A percentile compares a stretch with the other conserved stretches of the same genome.
Evolutionary conservation across 2,888 invertebrate species (phyloP).

Genomic region (Heteropelma amictum): DNA sequence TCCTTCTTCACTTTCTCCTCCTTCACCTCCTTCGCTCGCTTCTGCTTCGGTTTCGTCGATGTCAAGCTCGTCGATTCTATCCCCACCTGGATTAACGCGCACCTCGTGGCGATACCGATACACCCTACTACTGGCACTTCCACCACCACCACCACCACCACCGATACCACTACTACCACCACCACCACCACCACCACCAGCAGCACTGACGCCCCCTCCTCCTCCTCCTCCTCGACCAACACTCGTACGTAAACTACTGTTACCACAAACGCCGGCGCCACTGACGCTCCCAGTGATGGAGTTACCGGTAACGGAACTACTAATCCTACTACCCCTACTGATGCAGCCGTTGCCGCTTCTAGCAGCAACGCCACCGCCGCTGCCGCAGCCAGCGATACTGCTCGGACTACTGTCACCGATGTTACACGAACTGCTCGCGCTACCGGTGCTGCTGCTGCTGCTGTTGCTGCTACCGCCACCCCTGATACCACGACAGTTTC

Average conservation of each 20-base stretch:
- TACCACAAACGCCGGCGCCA: constrained; percentile 71
- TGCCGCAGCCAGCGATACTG: constrained; percentile 71
- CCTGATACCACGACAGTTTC: constrained; percentile 66
- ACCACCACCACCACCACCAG: constrained; percentile 18
- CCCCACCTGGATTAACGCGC: constrained; percentile 50
- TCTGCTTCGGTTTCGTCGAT: constrained; percentile 48
- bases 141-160: constrained; percentile 25
- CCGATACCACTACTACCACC: constrained; percentile 12
- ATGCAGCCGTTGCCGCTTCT: constrained; percentile 79
- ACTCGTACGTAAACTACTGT: constrained; percentile 50
- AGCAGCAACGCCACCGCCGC: constrained; percentile 73
- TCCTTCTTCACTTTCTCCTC: constrained; percentile 57
- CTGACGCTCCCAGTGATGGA: constrained; percentile 70
- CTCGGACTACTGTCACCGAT: constrained; percentile 78
- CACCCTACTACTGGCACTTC: constrained; percentile 58
- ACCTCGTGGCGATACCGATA: constrained; percentile 70
- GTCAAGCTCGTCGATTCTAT: constrained; percentile 53
- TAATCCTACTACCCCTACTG: constrained; percentile 73
- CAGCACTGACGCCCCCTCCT: constrained; percentile 9
- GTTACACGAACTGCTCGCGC: constrained; percentile 77
- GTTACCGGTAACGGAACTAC: constrained; percentile 66
- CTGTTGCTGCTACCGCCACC: constrained; percentile 62
- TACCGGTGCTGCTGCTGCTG: constrained; percentile 67
- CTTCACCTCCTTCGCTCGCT: constrained; percentile 51
- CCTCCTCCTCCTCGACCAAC: constrained; percentile 29